Conservation (phyloP, 2,888 invertebrate genomes). For the Thyatira batis region DNA sequence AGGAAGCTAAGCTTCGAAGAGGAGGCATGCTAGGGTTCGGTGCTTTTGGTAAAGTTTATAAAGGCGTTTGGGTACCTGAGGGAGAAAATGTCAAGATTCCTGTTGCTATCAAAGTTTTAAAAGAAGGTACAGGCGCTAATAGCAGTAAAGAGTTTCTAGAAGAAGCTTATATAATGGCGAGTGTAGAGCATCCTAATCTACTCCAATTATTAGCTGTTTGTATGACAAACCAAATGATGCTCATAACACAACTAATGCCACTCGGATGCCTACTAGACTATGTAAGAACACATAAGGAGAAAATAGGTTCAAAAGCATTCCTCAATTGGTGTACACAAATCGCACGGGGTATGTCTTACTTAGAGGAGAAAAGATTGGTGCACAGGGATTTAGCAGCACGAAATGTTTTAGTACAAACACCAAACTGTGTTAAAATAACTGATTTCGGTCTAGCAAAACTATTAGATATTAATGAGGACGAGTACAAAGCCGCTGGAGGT, state of each 20-base stretch:
- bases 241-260: constrained; percentile 98
- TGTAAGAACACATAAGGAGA: constrained; percentile 94
- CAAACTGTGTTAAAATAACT: constrained; percentile 96
- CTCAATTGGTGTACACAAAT: constrained; percentile 99
- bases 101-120: constrained; percentile 97
- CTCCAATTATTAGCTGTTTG: constrained; percentile 97
- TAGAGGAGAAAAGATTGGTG: constrained; percentile 96
- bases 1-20: constrained; percentile 94
- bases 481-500: constrained; percentile 97
- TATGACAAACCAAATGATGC: constrained; percentile 98
- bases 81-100: constrained; percentile 96
- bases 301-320: constrained; percentile 96
- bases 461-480: constrained; percentile 95
- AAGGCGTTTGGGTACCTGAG: constrained; percentile 97
- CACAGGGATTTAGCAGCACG: constrained; percentile 98
- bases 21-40: constrained; percentile 97
- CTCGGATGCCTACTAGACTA: constrained; percentile 97
- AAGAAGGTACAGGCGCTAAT: constrained; percentile 92
- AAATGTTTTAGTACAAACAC: constrained; percentile 97
- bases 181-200: constrained; percentile 96
- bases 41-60: constrained; percentile 98
- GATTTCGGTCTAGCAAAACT: constrained; percentile 99
- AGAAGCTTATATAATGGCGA: constrained; percentile 99
- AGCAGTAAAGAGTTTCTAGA: constrained; percentile 96
- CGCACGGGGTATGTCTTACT: constrained; percentile 97